These are phyloP conservation scores for Grammomys surdaster DNA, from an alignment of 2,113 vertebrate genomes.

Conservation along the genomic window DNA sequence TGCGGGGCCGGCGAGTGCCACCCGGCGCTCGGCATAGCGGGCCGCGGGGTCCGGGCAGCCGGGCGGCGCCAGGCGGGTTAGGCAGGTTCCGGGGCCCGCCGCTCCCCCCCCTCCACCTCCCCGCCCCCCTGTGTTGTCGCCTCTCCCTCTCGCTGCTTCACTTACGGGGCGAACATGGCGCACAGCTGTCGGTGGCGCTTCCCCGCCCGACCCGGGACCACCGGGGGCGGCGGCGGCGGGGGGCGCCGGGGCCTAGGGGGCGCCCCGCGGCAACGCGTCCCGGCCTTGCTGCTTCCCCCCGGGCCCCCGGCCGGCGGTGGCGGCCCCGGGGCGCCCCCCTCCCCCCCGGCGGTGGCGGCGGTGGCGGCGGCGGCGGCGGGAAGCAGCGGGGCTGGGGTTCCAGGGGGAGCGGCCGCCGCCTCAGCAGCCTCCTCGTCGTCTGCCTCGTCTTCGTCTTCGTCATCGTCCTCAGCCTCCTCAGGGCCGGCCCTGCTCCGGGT, in stretches of 20 bases:
- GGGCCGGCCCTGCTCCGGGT: slow-evolving; percentile 86
- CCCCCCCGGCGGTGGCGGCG: slow-evolving; percentile 78
- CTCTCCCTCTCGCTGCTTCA: slow-evolving; percentile 84
- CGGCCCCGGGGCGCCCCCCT: slow-evolving; percentile 79
- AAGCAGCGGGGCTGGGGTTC: slow-evolving; percentile 83
- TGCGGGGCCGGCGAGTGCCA: slow-evolving; percentile 51
- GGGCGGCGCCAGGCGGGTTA: slow-evolving; percentile 82
- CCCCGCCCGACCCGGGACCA: slow-evolving; percentile 99
- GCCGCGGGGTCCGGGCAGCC: slow-evolving; percentile 80
- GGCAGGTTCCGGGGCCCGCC: slow-evolving; percentile 90
- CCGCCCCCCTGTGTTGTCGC: slow-evolving; percentile 86
- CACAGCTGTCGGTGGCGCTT: slow-evolving; percentile 99
- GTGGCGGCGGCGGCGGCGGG: slow-evolving; percentile 80
- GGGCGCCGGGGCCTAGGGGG: slow-evolving; percentile 94
- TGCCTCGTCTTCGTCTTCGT: slow-evolving; percentile 79
- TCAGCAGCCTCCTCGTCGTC: slow-evolving; percentile 77
- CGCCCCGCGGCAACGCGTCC: slow-evolving; percentile 84
- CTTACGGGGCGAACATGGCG: slow-evolving; percentile 96
- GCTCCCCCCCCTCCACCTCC: slow-evolving; percentile 88
- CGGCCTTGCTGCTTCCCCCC: slow-evolving; percentile 84
- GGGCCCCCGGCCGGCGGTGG: slow-evolving; percentile 83
- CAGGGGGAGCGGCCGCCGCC: slow-evolving; percentile 82
- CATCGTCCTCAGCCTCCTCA: slow-evolving; percentile 79
- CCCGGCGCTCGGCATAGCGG: slow-evolving; percentile 79
- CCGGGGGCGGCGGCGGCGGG: slow-evolving; percentile 89